These are phyloP conservation scores for Carposina sasakii DNA, from an alignment of 1,140 invertebrate species.

Conservation along the genomic window DNA sequence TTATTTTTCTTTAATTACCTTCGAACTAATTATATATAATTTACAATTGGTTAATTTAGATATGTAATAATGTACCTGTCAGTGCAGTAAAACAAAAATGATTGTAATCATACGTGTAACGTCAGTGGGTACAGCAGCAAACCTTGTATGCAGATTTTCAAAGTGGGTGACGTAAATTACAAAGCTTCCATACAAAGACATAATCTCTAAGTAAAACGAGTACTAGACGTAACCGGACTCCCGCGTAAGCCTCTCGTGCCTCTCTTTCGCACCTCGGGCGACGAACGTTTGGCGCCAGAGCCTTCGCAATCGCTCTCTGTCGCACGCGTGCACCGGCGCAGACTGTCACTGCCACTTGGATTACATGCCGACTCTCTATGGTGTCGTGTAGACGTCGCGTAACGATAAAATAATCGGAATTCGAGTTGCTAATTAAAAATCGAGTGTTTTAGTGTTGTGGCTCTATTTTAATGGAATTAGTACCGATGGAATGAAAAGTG, in stretches of 20 bases:
- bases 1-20: too few species aligned
- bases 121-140: too few species aligned
- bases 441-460: conserved; percentile 20
- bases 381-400: conserved; percentile 43
- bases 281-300: conserved; percentile 41
- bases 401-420: conserved; percentile 16
- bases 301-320: conserved; percentile 47
- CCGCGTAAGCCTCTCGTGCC: conserved; percentile 44
- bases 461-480: too few species aligned
- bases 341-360: conserved; percentile 43
- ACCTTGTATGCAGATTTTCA: too few species aligned
- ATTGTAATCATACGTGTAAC: too few species aligned
- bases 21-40: too few species aligned
- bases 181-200: conserved; percentile 27
- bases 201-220: conserved; percentile 44
- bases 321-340: conserved; percentile 40
- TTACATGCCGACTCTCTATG: conserved; percentile 46
- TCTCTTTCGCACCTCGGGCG: conserved; percentile 40
- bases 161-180: too few species aligned
- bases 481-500: background rate
- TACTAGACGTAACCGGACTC: conserved; percentile 52
- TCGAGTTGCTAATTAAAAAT: background rate
- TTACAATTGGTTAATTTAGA: too few species aligned
- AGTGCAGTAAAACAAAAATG: too few species aligned
- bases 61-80: too few species aligned